phyloP scores from a whole-genome alignment of 2,113 vertebrate genomes.

The Pelmatolapia mariae region DNA sequence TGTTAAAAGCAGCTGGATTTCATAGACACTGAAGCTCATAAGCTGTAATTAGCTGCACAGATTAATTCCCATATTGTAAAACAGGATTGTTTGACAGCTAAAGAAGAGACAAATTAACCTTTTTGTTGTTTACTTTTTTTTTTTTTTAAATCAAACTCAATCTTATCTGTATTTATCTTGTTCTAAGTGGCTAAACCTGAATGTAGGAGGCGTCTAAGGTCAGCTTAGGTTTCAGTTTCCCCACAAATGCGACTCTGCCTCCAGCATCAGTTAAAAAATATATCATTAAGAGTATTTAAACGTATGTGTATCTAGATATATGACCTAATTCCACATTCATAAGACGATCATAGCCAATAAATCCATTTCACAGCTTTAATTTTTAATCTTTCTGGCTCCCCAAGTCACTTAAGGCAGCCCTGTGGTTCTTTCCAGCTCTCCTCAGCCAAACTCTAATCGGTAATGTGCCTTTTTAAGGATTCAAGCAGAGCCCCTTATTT shows the following conservation, averaged over 20 bases:
- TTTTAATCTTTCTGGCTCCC: not conserved
- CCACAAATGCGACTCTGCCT: not conserved
- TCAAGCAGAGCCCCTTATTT: rapidly evolving
- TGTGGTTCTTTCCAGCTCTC: not conserved
- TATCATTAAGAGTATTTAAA: not conserved
- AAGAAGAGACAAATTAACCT: not conserved
- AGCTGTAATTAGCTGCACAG: not conserved
- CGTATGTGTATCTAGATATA: not conserved
- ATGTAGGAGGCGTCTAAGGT: not conserved
- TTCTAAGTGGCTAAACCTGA: not conserved
- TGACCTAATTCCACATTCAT: not conserved
- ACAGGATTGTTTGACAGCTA: not conserved
- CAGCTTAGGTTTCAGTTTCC: not conserved
- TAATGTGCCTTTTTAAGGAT: not conserved
- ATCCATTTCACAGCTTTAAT: not conserved
- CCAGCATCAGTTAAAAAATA: not conserved
- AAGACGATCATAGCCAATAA: not conserved
- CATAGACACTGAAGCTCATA: not conserved
- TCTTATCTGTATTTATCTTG: not conserved
- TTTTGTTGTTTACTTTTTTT: not conserved
- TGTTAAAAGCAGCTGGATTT: not conserved
- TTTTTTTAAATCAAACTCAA: not conserved
- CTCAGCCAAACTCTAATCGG: not conserved
- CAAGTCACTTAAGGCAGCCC: not conserved
- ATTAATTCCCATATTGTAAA: not conserved